Evolutionary conservation across 2,113 vertebrate species (phyloP), one percentile per base, ranked within the genome.

Genomic region (Oryzias javanicus): DNA sequence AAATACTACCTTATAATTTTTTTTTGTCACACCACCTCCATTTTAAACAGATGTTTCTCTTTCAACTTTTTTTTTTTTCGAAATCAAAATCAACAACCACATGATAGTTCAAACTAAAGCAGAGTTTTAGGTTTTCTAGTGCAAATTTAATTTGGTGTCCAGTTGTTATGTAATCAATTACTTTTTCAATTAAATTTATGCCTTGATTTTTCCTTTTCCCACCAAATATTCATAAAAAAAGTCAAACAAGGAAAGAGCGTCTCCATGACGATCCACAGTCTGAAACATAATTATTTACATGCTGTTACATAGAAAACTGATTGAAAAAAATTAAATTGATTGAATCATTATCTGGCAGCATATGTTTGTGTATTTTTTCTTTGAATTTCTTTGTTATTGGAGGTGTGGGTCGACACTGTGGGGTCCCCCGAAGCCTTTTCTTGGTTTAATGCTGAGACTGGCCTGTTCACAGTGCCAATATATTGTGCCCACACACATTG

Each of bases 291-390:
- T 42, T 72, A 44, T 40, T 47, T 65, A 25, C 63, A 64, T 47
- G 59, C 40, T 41, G 49, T 60, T 65, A 10, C 54, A 49, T 53
- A 72, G 20, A 62, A 54, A 78, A 73, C 64, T 63, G 55, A 67
- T 71, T 72, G 59, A 72, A 71, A 73, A 60, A 15, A 60, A 70
- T 62, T 41, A n/a, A 24, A 62, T 79, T 27, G 6, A 51, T 76
- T 70, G 56, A 60, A 53, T 59, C 53, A 42, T 53, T 44, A 56
- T 18, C 49, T 52, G 46, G 27, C 17, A n/a, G 14, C 41, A n/a
- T 24, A 25, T 41, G 47, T 53, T 42, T 64, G 42, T 46, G 42
- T 18, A 67, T 75, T 55, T 73, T 19, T 69, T 42, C 3, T 42
- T 8, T 42, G 12, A 42, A 14, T 42, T 13, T 44, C 14, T 44